These are phyloP conservation scores for Drosophila differens DNA, from an alignment of 2,888 invertebrate genomes.

Conservation along the genomic window DNA sequence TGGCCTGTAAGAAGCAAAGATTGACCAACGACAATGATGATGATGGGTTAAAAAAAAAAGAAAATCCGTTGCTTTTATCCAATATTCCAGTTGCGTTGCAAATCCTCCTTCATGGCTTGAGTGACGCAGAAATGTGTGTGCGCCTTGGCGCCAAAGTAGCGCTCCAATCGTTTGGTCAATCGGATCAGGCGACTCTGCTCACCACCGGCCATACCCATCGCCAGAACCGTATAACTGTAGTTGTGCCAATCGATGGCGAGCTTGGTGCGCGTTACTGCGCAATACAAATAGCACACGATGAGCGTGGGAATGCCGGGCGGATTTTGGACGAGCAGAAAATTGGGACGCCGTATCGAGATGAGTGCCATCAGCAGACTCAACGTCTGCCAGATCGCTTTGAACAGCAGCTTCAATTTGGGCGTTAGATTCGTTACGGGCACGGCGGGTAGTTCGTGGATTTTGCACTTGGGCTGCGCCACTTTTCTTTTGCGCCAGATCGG, in stretches of 20 bases:
- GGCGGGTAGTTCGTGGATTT: slow-evolving; percentile 87
- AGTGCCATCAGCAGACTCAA: slow-evolving; percentile 90
- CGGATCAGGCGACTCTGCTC: slow-evolving; percentile 87
- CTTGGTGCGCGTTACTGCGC: slow-evolving; percentile 88
- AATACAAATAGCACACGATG: slow-evolving; percentile 93
- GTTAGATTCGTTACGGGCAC: slow-evolving; percentile 89
- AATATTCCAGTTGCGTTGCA: slow-evolving; percentile 87
- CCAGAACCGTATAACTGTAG: slow-evolving; percentile 96
- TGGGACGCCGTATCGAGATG: slow-evolving; percentile 88
- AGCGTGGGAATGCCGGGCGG: slow-evolving; percentile 98
- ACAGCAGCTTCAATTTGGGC: slow-evolving; percentile 89
- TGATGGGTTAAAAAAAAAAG: neutral
- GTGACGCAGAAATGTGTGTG: slow-evolving; percentile 96
- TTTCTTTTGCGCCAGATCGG: slow-evolving; percentile 96
- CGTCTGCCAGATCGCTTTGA: slow-evolving; percentile 95
- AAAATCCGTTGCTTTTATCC: slow-evolving; percentile 86
- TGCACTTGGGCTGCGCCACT: slow-evolving; percentile 87
- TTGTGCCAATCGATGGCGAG: slow-evolving; percentile 99
- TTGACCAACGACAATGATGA: neutral
- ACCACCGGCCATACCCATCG: slow-evolving; percentile 87
- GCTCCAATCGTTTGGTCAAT: slow-evolving; percentile 90
- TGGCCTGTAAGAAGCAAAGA: slow-evolving; percentile 85
- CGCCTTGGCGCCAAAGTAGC: slow-evolving; percentile 91
- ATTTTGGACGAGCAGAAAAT: slow-evolving; percentile 94
- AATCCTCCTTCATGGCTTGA: slow-evolving; percentile 94